Percentiles rank a stretch among this genome's conserved stretches.
phyloP scores from a whole-genome alignment of 2,888 invertebrate species.

The Eugnorisma glareosa region DNA sequence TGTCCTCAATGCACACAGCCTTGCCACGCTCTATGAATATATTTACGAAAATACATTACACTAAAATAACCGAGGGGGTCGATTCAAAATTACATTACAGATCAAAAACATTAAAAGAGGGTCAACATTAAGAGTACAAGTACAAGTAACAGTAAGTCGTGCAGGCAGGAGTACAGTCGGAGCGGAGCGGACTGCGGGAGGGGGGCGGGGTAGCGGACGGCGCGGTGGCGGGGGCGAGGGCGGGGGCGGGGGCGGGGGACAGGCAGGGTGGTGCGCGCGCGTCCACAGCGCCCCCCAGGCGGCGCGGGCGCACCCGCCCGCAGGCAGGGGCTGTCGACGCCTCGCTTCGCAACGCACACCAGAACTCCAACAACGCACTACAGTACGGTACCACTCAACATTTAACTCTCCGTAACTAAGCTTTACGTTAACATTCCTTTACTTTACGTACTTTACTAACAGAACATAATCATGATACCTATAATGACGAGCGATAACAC shows the following conservation, averaged over 20 bases:
- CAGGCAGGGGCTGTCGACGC: constrained; percentile 84
- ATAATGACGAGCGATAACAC: constrained; percentile 90
- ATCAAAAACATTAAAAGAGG: constrained; percentile 88
- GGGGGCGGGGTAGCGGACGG: constrained; percentile 71
- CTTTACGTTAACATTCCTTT: constrained; percentile 89
- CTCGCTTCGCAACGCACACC: constrained; percentile 79
- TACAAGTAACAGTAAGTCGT: constrained; percentile 87
- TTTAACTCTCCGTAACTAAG: constrained; percentile 89
- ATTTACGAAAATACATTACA: constrained; percentile 88
- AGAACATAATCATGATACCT: constrained; percentile 90
- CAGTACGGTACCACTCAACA: constrained; percentile 90
- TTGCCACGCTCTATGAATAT: constrained; percentile 92
- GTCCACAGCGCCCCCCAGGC: constrained; percentile 78
- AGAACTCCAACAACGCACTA: constrained; percentile 89
- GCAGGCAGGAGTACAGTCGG: constrained; percentile 85
- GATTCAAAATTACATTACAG: constrained; percentile 88
- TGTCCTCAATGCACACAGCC: constrained; percentile 93
- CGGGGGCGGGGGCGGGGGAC: constrained; percentile 63
- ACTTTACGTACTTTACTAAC: constrained; percentile 87
- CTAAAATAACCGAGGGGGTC: constrained; percentile 89
- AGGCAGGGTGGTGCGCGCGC: constrained; percentile 71
- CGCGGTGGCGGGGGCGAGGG: constrained; percentile 66
- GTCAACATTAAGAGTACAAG: constrained; percentile 88
- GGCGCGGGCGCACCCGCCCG: constrained; percentile 67
- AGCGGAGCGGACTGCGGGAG: constrained; percentile 78